Evolutionary conservation across 2,113 vertebrate genomes (phyloP), one percentile per base, ranked within the genome.

Genomic region (Choloepus hoffmanni): DNA sequence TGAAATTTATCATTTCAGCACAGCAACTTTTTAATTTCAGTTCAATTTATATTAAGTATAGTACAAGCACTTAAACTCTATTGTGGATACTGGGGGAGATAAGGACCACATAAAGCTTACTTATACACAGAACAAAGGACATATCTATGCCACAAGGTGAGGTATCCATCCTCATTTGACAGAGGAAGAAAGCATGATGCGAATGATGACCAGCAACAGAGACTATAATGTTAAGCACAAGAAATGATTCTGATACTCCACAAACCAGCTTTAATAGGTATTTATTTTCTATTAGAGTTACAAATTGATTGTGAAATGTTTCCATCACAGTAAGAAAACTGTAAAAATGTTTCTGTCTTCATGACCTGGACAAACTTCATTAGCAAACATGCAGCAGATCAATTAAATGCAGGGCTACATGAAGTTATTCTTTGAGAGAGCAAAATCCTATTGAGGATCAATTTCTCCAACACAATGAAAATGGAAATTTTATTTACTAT

Each of bases 401-500:
- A 96, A 88, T 91, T 97, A 92, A 95, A 90, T 89, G 0, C 40
- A 90, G 97, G 65, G 60, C 63, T 91, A 72, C 18, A 67, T 90
- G 89, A 95, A 95, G 60, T 43, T 95, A 45, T 89, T 77, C 73
- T 95, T 95, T 76, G 86, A 96, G 73, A 14, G 19, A 95, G 12
- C 21, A 97, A 76, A 95, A 96, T 78, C 36, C 9, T 85, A 23
- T 7, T 96, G 89, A 97, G 96, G 92, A 97, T 15, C 48, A 88
- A 93, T 95, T 96, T 87, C 88, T 92, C 50, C 89, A 95, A 95
- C 96, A 91, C 60, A 90, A 78, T 95, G 92, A 97, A 97, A 97
- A 97, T 97, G 82, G 95, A 94, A 97, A 97, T 97, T 89, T 95
- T 94, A 97, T 97, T 98, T 97, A 70, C 83, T 68, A 92, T 92